phyloP scores from a whole-genome alignment of 2,888 invertebrate genomes.

The Erebia palarica region DNA sequence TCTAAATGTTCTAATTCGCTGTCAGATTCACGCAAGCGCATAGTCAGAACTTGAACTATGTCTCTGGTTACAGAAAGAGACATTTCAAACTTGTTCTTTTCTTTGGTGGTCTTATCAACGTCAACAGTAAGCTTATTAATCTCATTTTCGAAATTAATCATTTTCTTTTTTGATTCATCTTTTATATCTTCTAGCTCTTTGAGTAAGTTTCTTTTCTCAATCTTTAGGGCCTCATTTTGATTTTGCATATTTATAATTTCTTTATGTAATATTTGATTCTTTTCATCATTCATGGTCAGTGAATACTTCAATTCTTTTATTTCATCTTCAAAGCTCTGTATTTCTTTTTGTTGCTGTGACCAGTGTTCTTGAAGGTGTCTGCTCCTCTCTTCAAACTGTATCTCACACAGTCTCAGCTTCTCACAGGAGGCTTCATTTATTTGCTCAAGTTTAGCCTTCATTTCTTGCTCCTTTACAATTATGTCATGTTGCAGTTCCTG shows the following conservation, averaged over 20 bases:
- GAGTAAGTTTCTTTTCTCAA: conserved; percentile 54
- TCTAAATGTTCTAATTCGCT: conserved; percentile 82
- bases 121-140: conserved; percentile 70
- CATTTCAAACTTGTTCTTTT: conserved; percentile 82
- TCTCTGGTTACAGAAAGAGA: conserved; percentile 82
- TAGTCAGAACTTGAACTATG: conserved; percentile 82
- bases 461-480: conserved; percentile 63
- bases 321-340: conserved; percentile 64
- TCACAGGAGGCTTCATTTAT: conserved; percentile 73
- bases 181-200: conserved; percentile 62
- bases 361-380: conserved; percentile 66
- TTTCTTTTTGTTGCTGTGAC: conserved; percentile 60
- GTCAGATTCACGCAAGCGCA: conserved; percentile 82
- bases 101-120: conserved; percentile 69
- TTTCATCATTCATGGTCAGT: conserved; percentile 58
- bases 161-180: conserved; percentile 64
- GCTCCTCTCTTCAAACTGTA: conserved; percentile 75
- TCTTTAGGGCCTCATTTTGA: conserved; percentile 56
- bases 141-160: conserved; percentile 70
- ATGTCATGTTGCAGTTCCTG: conserved; percentile 64
- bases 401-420: conserved; percentile 73
- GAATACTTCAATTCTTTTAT: conserved; percentile 62
- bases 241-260: conserved; percentile 59
- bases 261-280: conserved; percentile 55
- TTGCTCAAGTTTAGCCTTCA: conserved; percentile 75